Base-by-base conservation (phyloP, 37 sponge, comb jelly and placozoan genomes). In the Bolinopsis microptera region DNA sequence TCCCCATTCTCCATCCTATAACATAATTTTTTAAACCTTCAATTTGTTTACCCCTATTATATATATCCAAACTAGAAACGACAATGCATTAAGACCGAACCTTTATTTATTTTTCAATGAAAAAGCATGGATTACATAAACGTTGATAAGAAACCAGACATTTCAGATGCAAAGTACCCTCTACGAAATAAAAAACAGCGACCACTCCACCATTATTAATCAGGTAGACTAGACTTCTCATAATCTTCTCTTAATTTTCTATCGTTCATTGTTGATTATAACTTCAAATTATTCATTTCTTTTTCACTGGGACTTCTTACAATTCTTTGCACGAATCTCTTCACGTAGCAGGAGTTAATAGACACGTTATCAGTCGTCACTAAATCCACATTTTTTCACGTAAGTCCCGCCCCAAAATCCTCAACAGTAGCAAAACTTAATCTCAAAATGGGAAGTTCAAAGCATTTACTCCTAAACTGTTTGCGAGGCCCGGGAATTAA, bases 131-230 rank as follows among this genome's bases (percentile, higher is more conserved):
- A 48, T 13, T 48, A 48, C 61, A 48, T 21, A 21, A 28, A n/a
- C 75, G 18, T 72, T 72, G 31, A 72, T 72, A 28, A 30, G 75
- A 72, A 72, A 3, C 75, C 31, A 72, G 75, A 72, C 75, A 24
- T 72, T 72, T 72, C 75, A 72, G 75, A 72, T 72, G 75, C 75
- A 72, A 28, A 72, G 13, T 72, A 72, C 75, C 26, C 75, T 72
- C 13, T 28, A 72, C 75, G 75, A 72, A 28, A 72, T 72, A n/a
- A 72, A 21, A 28, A 72, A 28, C 26, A n/a, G 31, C 75, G 75
- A 72, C 75, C 75, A n/a, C 26, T 23, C 75, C 75, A n/a, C 26
- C 31, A 72, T 72, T 24, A 72, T 72, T 8, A 30, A 72, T 28
- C 75, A 72, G 75, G 75, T 72, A 72, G 13, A 13, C 61, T 48